Evolutionary conservation across 1,140 invertebrate species (phyloP).

Genomic region (Campoletis sonorensis): DNA sequence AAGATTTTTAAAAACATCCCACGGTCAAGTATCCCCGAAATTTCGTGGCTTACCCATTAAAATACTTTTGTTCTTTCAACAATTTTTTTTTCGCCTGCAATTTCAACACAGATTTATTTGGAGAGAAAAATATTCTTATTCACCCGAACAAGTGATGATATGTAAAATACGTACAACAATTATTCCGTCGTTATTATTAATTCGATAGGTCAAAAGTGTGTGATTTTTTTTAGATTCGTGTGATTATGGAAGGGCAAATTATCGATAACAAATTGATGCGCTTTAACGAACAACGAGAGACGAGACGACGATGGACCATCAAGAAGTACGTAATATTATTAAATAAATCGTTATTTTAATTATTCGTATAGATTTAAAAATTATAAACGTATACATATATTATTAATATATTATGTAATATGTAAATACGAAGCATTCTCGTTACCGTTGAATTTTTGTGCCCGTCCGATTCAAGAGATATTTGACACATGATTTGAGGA

Average conservation of each 20-base stretch:
- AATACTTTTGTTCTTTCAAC: no score
- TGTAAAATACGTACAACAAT: conserved; percentile 35
- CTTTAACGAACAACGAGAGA: conserved; percentile 28
- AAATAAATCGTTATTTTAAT: conserved; percentile 11
- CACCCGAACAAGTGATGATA: conserved; percentile 58
- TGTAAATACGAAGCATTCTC: no score
- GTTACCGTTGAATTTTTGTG: no score
- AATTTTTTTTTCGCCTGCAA: no score
- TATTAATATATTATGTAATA: background rate
- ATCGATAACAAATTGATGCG: conserved; percentile 14
- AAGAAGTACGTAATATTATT: conserved; percentile 7
- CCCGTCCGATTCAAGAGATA: no score
- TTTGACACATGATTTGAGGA: no score
- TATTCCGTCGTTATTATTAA: conserved; percentile 11
- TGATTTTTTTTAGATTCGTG: background rate
- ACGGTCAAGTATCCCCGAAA: no score
- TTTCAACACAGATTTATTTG: no score
- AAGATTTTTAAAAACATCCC: no score
- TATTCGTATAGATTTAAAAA: background rate
- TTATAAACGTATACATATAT: no score
- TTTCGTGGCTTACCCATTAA: no score
- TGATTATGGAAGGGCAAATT: background rate
- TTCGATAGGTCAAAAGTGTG: no score
- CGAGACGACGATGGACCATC: conserved; percentile 14
- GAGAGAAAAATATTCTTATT: conserved; percentile 32